Conservation (phyloP, 2,888 invertebrate species). For the Hecatera dysodea region DNA sequence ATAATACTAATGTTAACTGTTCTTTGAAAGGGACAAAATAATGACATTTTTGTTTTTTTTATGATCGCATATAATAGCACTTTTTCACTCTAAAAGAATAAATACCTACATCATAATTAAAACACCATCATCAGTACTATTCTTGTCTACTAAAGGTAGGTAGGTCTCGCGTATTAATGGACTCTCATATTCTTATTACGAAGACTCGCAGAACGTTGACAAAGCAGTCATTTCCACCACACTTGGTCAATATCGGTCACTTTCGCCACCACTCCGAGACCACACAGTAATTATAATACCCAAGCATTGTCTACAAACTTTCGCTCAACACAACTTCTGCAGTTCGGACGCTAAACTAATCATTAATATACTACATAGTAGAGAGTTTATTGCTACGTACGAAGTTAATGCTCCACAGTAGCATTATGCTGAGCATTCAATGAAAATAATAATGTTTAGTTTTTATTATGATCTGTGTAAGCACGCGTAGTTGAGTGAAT, state of each 20-base stretch:
- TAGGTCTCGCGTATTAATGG: not conserved
- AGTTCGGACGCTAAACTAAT: constrained; percentile 58
- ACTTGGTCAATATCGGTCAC: constrained; percentile 69
- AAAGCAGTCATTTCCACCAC: constrained; percentile 17
- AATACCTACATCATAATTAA: not conserved
- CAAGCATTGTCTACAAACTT: constrained; percentile 81
- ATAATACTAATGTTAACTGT: not conserved
- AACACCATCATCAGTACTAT: not conserved
- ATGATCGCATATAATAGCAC: too few species aligned
- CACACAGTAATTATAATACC: constrained; percentile 75
- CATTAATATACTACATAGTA: constrained; percentile 43
- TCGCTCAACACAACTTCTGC: constrained; percentile 76
- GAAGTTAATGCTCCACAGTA: constrained; percentile 50
- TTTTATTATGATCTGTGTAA: constrained; percentile 45
- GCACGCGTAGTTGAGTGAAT: constrained; percentile 17
- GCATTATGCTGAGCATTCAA: constrained; percentile 45
- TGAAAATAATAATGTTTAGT: constrained; percentile 46
- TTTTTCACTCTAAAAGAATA: too few species aligned
- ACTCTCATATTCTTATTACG: not conserved
- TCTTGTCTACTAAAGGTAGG: not conserved
- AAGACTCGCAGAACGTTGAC: constrained; percentile 16
- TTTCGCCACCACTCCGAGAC: constrained; percentile 77
- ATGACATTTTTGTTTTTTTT: not conserved
- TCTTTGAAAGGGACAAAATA: not conserved
- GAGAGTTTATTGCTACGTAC: constrained; percentile 62